Conservation (phyloP, 2,888 invertebrate genomes). For the Chaitophorus viminalis region DNA sequence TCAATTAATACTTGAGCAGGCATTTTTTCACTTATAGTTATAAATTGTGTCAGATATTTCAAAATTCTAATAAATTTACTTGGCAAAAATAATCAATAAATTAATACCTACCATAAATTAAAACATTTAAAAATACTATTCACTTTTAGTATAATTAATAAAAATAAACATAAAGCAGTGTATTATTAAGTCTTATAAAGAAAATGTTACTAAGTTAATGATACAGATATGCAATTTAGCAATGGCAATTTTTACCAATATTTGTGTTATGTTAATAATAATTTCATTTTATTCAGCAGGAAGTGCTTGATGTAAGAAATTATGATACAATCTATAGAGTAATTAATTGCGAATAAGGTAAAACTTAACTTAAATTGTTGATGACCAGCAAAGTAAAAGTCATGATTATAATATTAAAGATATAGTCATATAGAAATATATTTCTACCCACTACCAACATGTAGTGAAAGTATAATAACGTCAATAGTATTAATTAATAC, state of each 20-base stretch:
- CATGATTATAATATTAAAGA: background rate
- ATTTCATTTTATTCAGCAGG: no score
- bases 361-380: background rate
- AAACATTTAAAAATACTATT: background rate
- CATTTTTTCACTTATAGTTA: slow-evolving; percentile 13
- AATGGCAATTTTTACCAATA: no score
- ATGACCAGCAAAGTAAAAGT: background rate
- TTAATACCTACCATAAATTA: background rate
- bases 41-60: background rate
- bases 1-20: slow-evolving; percentile 41
- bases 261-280: no score
- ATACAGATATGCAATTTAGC: background rate
- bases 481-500: no score
- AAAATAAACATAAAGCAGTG: background rate
- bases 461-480: background rate
- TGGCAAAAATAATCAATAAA: background rate
- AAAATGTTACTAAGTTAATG: background rate
- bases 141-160: background rate
- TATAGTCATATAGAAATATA: background rate
- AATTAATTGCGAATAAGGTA: background rate
- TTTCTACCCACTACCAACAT: background rate
- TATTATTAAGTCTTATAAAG: background rate
- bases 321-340: background rate
- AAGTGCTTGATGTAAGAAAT: background rate
- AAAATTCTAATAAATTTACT: slow-evolving; percentile 19